Base-by-base conservation (phyloP, 1,140 invertebrate species). In the Drosophila sechellia region DNA sequence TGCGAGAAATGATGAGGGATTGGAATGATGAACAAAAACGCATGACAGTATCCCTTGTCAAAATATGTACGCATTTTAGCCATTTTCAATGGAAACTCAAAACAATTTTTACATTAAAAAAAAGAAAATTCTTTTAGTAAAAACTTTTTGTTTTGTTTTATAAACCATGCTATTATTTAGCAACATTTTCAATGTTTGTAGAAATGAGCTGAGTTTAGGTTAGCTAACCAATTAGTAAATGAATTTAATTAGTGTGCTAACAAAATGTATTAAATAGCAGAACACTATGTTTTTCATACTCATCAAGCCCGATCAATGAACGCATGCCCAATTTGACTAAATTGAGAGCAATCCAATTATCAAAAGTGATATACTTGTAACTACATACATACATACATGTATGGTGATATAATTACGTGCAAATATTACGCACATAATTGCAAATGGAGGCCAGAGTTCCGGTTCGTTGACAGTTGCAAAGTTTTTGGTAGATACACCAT, bases 11-110 rank as follows among this genome's bases (percentile, higher is more conserved):
- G 20, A 35, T 17, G 20, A 58, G 48, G 31, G 3, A 45, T 15
- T 11, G 22, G 39, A 5, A 27, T 48, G 13, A 6, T 15, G 46
- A 27, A 20, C 4, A 31, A 15, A 43, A 46, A 57, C 12, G n/a
- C 31, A 46, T 70, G 66, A 68, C 66, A 68, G 66, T 60, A 53
- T 56, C 63, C 66, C 66, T 48, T 56, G 52, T 70, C 66, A 70
- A 69, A 69, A 40, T 50, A 35, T 50, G 56, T 69, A 70, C 66
- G 50, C 43, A 70, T 40, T 70, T 69, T 10, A 13, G 43, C 35
- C 35, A 40, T 69, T 70, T 69, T 31, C 39, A n/a, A n/a, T n/a
- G n/a, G n/a, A n/a, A n/a, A n/a, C n/a, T n/a, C n/a, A 35, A 70
- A 46, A 46, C 55, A 68, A 70, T 70, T 27, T 39, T 17, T 27